Base-by-base conservation (phyloP, 30 jellyfish, hydroid and myxozoan genomes). In the Clytia hemisphaerica region DNA sequence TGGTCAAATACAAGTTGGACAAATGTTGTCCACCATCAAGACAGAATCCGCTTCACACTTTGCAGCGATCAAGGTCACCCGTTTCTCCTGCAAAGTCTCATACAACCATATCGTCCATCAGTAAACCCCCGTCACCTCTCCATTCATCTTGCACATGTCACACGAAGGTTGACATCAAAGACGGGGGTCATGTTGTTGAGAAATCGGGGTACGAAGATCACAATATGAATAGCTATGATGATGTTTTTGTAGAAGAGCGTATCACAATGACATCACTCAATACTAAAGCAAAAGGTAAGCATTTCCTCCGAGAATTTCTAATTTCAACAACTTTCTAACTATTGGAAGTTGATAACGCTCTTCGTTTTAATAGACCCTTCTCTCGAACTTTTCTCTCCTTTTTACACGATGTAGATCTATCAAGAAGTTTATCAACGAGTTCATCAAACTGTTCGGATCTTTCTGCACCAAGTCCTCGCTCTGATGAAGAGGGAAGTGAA, bases 391-490 rank as follows among this genome's bases (percentile, higher is more conserved):
- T n/a, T n/a, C n/a, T n/a, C n/a, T n/a, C n/a, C n/a, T n/a, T n/a
- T n/a, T 46, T 2, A n/a, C 25, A 10, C 10, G 16, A 40, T 57
- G 25, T 21, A 57, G 70, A 57, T 57, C 3, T 57, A 10, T 22
- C 70, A 3, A 37, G 70, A 25, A 37, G 30, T 21, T 16, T 22
- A 5, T 57, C 70, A 31, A 57, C 70, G 1, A 33, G 70, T 31
- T 57, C 70, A 31, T 22, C 26, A 22, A 21, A 31, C 30, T n/a
- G n/a, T n/a, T 57, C 70, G 9, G 70, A 57, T 31, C n/a, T n/a
- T n/a, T n/a, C n/a, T n/a, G 70, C 70, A 33, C 70, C 33, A n/a
- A 57, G 70, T 4, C 25, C 33, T n/a, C 37, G 70, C 16, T 57
- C 70, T 22, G 70, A 57, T 21, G 70, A 57, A 25, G 70, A 57